Percentiles rank a stretch among this genome's conserved stretches.
Conservation (phyloP, 2,888 invertebrate species). For the Didymodactylos carnosus region DNA sequence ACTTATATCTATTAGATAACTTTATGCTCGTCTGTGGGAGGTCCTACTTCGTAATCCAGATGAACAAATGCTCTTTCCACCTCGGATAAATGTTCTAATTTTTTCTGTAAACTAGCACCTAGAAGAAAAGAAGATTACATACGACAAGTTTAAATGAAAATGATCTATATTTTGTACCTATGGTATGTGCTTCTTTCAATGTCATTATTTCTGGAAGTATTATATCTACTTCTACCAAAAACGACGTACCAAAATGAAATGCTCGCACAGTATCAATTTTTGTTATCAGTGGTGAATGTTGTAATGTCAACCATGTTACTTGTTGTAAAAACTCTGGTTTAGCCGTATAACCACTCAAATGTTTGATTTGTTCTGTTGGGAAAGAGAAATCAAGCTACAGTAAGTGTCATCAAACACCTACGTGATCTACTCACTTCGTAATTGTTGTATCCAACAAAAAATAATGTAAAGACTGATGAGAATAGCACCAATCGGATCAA, state of each 20-base stretch:
- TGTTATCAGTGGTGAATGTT: constrained; percentile 23
- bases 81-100: constrained; percentile 34
- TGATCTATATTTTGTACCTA: too few species aligned
- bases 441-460: constrained; percentile 25
- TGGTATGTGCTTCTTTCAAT: constrained; percentile 35
- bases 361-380: constrained; percentile 31
- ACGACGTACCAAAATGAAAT: constrained; percentile 20
- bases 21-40: too few species aligned
- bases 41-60: constrained; percentile 31
- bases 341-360: constrained; percentile 27
- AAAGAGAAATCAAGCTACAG: too few species aligned
- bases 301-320: constrained; percentile 26
- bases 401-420: too few species aligned
- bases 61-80: constrained; percentile 40
- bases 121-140: too few species aligned
- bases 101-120: constrained; percentile 36
- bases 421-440: too few species aligned
- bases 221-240: constrained; percentile 25
- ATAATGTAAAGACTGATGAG: constrained; percentile 36
- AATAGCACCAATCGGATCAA: constrained; percentile 37
- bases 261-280: constrained; percentile 38
- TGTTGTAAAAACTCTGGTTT: constrained; percentile 31
- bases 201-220: constrained; percentile 35
- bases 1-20: too few species aligned
- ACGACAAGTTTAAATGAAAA: too few species aligned